These are phyloP conservation scores for Ips nitidus DNA, from an alignment of 1,140 invertebrate genomes.

Conservation along the genomic window DNA sequence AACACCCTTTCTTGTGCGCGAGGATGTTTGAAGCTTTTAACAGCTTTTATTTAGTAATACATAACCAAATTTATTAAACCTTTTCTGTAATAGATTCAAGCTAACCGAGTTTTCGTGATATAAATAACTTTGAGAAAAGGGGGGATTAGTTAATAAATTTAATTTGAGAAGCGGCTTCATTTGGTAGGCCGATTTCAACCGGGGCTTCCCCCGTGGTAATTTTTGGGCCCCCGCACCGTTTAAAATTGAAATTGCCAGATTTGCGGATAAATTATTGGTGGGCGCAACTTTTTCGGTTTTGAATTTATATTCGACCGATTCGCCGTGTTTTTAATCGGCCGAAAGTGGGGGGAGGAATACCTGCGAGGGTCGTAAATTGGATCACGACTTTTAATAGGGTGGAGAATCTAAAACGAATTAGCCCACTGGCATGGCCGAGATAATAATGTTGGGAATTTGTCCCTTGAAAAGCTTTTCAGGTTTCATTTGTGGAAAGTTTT, in stretches of 20 bases:
- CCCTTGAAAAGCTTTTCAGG: too few species aligned
- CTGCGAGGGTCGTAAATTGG: too few species aligned
- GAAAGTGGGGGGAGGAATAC: too few species aligned
- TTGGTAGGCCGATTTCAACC: slow-evolving; percentile 19
- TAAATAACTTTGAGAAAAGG: slow-evolving; percentile 38
- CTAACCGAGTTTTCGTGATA: slow-evolving; percentile 39
- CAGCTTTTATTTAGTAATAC: slow-evolving; percentile 38
- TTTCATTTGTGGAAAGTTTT: too few species aligned
- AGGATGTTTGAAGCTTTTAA: slow-evolving; percentile 19
- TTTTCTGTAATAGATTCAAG: slow-evolving; percentile 42
- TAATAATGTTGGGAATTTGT: too few species aligned
- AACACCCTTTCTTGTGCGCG: slow-evolving; percentile 10
- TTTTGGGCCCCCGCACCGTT: slow-evolving; percentile 11
- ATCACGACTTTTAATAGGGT: too few species aligned
- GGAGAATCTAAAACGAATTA: too few species aligned
- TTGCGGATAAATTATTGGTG: slow-evolving; percentile 6
- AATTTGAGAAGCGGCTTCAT: slow-evolving; percentile 26
- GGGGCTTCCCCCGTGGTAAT: slow-evolving; percentile 5
- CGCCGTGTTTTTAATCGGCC: too few species aligned
- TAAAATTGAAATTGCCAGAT: slow-evolving; percentile 14
- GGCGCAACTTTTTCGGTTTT: slow-evolving; percentile 7
- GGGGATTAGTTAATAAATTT: slow-evolving; percentile 36
- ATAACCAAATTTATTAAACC: slow-evolving; percentile 42
- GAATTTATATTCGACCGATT: neutral
- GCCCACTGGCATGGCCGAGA: too few species aligned